A percentile compares a stretch with the other conserved stretches of the same genome.
Conservation (phyloP, 2,797 vertebrate species). For the Calcarius lapponicus region DNA sequence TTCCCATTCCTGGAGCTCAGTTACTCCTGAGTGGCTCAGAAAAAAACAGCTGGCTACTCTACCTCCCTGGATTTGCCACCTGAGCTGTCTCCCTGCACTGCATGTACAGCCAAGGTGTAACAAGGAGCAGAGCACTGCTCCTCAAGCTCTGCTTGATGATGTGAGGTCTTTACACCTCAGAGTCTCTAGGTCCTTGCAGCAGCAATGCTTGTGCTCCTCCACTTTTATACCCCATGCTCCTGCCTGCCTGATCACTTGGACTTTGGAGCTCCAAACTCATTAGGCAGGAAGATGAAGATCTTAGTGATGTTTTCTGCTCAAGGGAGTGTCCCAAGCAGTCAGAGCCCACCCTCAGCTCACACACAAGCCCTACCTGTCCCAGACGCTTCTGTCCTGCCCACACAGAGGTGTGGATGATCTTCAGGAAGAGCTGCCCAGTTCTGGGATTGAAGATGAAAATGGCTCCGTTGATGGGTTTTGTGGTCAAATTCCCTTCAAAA, state of each 20-base stretch:
- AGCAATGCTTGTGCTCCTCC: not conserved
- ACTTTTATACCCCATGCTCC: not conserved
- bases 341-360: not conserved
- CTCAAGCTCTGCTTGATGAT: not conserved
- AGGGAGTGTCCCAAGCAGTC: not conserved
- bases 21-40: not conserved
- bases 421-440: slow-evolving; percentile 98
- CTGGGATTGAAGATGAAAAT: slow-evolving; percentile 99
- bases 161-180: not conserved
- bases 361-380: slow-evolving; percentile 85
- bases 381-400: slow-evolving; percentile 99
- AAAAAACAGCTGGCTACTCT: not conserved
- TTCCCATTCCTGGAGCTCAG: not conserved
- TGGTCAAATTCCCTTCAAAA: slow-evolving; percentile 99
- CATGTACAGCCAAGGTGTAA: not conserved
- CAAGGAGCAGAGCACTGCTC: not conserved
- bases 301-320: not conserved
- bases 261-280: not conserved
- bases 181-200: not conserved
- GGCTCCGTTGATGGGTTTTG: slow-evolving; percentile 98
- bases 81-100: not conserved
- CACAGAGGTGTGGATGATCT: slow-evolving; percentile 99
- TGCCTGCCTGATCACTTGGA: not conserved
- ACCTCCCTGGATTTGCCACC: not conserved
- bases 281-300: not conserved